A percentile compares a stretch with the other conserved stretches of the same genome.
Evolutionary conservation across 2,888 invertebrate genomes (phyloP).

Genomic region (Antheraea yamamai): DNA sequence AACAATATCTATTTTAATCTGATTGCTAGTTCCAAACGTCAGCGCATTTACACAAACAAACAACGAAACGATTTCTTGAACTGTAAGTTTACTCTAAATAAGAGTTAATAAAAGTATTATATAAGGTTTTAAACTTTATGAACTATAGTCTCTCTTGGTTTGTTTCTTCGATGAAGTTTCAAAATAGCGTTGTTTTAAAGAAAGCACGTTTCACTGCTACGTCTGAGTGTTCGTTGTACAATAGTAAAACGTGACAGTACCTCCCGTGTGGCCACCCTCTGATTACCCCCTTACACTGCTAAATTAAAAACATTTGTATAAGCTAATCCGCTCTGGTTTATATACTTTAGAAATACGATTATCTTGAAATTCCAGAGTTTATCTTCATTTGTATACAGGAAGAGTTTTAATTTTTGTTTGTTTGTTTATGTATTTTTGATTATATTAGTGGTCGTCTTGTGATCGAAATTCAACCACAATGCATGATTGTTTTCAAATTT

Average conservation of each 20-base stretch:
- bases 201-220: background rate
- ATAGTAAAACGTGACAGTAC: background rate
- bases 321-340: background rate
- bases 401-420: too few species aligned
- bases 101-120: background rate
- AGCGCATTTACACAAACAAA: too few species aligned
- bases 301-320: background rate
- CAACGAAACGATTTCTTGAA: too few species aligned
- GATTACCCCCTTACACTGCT: background rate
- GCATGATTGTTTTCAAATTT: too few species aligned
- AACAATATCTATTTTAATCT: too few species aligned
- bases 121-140: background rate
- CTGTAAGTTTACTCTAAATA: background rate
- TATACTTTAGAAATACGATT: background rate
- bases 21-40: too few species aligned
- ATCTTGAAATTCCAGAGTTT: background rate
- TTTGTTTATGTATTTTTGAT: too few species aligned
- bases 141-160: background rate
- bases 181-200: background rate
- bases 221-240: background rate
- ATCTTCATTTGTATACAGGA: background rate
- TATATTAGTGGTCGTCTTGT: too few species aligned
- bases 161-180: background rate
- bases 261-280: background rate
- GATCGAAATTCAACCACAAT: too few species aligned